A percentile compares a stretch with the other conserved stretches of the same genome.
Evolutionary conservation across 37 sponge, comb jelly and placozoan species (phyloP).

Genomic region (Chondrilla cf. caribensis): DNA sequence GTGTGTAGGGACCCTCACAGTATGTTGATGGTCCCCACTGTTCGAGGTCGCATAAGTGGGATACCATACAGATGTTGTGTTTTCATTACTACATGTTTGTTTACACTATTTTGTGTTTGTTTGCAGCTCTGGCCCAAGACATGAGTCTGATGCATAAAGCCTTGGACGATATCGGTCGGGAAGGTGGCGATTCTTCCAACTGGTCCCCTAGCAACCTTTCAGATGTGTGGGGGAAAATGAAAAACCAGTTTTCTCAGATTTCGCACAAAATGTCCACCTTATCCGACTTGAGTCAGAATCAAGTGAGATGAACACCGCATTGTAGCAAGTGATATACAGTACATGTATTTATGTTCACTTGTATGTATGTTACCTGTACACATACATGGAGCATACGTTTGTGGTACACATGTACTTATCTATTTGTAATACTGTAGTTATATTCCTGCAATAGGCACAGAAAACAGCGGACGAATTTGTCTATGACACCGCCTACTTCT

Average conservation of each 20-base stretch:
- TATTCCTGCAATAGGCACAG: not conserved
- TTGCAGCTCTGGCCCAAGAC: constrained; percentile 4
- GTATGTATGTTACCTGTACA: not conserved
- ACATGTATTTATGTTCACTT: not conserved
- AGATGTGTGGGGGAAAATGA: not conserved
- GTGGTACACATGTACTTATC: not conserved
- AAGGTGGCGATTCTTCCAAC: constrained; percentile 1
- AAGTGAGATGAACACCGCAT: too few relatives aligned
- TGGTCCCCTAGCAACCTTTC: not conserved
- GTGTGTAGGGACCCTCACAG: too few relatives aligned
- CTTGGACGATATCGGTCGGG: not conserved
- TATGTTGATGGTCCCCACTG: too few relatives aligned
- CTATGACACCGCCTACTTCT: not conserved
- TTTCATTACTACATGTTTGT: too few relatives aligned
- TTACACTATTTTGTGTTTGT: too few relatives aligned
- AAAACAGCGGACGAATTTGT: not conserved
- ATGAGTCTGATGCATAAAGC: not conserved
- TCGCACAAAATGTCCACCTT: not conserved
- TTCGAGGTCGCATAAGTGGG: too few relatives aligned
- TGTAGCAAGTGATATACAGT: too few relatives aligned
- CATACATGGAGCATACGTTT: too few relatives aligned
- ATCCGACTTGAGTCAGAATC: not conserved
- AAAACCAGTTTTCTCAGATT: not conserved
- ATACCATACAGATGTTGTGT: too few relatives aligned
- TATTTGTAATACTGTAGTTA: not conserved